These are phyloP conservation scores for Hydractinia echinata DNA, from an alignment of 30 jellyfish, hydroid and myxozoan genomes.

Conservation along the genomic window DNA sequence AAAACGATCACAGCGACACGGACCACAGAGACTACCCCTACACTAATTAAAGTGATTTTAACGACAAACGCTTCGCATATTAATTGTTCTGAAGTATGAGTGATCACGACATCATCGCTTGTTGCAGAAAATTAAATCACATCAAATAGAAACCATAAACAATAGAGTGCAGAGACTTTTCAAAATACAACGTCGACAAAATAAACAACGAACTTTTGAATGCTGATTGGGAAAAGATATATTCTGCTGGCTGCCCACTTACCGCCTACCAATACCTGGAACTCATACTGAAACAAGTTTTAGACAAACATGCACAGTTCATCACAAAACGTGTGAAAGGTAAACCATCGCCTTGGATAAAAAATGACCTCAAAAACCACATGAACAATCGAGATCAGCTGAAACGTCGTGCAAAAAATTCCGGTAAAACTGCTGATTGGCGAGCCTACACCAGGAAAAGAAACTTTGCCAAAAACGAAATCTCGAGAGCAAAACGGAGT, in stretches of 20 bases:
- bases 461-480: constrained; percentile 33
- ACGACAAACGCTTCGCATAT: no score
- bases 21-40: no score
- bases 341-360: constrained; percentile 46
- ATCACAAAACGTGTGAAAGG: constrained; percentile 31
- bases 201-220: background rate
- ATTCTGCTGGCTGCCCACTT: constrained; percentile 27
- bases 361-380: constrained; percentile 31
- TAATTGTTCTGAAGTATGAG: no score
- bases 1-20: no score
- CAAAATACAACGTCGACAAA: no score
- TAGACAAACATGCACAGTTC: constrained; percentile 33
- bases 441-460: constrained; percentile 26
- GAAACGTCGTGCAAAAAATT: constrained; percentile 17
- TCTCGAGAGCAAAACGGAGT: constrained; percentile 28
- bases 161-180: no score
- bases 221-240: constrained; percentile 3
- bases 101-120: no score
- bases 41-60: no score
- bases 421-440: constrained; percentile 42
- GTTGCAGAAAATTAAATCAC: no score
- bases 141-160: no score
- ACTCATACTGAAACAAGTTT: constrained; percentile 21
- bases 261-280: background rate
- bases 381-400: constrained; percentile 43